Percentiles rank a stretch among this genome's conserved stretches.
Conservation (phyloP, 2,113 vertebrate species). For the Apteryx owenii region DNA sequence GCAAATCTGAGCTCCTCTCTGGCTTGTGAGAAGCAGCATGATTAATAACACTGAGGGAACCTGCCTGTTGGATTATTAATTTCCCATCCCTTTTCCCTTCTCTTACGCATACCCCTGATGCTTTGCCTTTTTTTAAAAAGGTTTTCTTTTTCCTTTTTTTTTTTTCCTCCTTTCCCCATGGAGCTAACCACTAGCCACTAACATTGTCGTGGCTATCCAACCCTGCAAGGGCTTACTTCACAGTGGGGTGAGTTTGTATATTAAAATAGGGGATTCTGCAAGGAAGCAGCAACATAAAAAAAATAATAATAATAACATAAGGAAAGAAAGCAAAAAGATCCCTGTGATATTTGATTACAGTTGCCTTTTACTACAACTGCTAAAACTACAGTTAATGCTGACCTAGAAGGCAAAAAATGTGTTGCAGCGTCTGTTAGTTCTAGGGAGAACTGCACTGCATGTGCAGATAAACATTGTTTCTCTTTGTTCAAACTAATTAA, state of each 20-base stretch:
- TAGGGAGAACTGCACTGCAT: not conserved
- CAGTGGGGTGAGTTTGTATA: conserved; percentile 84
- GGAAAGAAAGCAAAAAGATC: not conserved
- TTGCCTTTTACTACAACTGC: conserved; percentile 55
- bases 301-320: too few species aligned
- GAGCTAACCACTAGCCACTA: conserved; percentile 78
- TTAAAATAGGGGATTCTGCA: conserved; percentile 68
- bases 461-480: conserved; percentile 37
- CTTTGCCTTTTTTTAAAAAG: conserved; percentile 63
- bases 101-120: conserved; percentile 72
- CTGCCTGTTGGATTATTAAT: conserved; percentile 92
- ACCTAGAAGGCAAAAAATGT: conserved; percentile 53
- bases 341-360: conserved; percentile 61
- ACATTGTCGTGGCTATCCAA: conserved; percentile 71
- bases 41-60: conserved; percentile 87
- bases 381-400: conserved; percentile 54
- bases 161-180: conserved; percentile 30
- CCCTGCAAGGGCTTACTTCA: conserved; percentile 79
- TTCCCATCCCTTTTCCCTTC: conserved; percentile 80
- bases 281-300: conserved; percentile 3
- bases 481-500: conserved; percentile 58
- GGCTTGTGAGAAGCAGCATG: conserved; percentile 81
- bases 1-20: conserved; percentile 76
- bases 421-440: conserved; percentile 10
- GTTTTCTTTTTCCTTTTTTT: not conserved